phyloP scores from a whole-genome alignment of 2,113 vertebrate genomes.

The Dryoscopus gambensis region DNA sequence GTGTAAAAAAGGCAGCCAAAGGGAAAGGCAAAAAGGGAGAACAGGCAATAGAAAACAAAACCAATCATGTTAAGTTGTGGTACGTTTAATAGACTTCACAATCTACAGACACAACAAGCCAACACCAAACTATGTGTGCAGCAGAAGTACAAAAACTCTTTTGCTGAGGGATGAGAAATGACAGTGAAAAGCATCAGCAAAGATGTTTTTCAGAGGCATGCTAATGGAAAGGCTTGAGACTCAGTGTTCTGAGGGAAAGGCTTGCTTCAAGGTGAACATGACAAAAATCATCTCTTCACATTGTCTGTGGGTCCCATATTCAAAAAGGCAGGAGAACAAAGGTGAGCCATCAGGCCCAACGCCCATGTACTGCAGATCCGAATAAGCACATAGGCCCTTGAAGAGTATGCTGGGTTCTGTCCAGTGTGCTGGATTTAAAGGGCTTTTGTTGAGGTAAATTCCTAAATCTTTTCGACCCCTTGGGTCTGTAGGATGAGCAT shows the following conservation, averaged over 20 bases:
- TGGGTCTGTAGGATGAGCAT: slow-evolving; percentile 80
- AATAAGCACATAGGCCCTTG: slow-evolving; percentile 84
- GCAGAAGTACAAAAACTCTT: not conserved
- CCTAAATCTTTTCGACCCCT: slow-evolving; percentile 76
- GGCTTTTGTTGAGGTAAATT: slow-evolving; percentile 80
- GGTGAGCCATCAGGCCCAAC: slow-evolving; percentile 69
- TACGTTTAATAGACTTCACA: not conserved
- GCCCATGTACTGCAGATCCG: slow-evolving; percentile 80
- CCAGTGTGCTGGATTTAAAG: slow-evolving; percentile 73
- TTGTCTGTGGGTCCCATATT: slow-evolving; percentile 60
- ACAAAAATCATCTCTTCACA: slow-evolving; percentile 59
- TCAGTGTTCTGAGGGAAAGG: slow-evolving; percentile 33
- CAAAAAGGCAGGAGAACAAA: slow-evolving; percentile 84
- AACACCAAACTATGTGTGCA: not conserved
- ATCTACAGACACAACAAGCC: not conserved
- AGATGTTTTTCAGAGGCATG: not conserved
- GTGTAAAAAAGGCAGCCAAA: not conserved
- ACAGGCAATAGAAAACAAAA: not conserved
- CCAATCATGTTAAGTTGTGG: not conserved
- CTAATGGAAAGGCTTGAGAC: not conserved
- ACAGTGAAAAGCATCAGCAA: not conserved
- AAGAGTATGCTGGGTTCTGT: slow-evolving; percentile 77
- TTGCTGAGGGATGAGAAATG: not conserved
- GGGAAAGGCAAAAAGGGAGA: not conserved
- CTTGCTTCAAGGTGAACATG: slow-evolving; percentile 71